Base-by-base conservation (phyloP, 2,888 invertebrate species). In the Torymus auratus region DNA sequence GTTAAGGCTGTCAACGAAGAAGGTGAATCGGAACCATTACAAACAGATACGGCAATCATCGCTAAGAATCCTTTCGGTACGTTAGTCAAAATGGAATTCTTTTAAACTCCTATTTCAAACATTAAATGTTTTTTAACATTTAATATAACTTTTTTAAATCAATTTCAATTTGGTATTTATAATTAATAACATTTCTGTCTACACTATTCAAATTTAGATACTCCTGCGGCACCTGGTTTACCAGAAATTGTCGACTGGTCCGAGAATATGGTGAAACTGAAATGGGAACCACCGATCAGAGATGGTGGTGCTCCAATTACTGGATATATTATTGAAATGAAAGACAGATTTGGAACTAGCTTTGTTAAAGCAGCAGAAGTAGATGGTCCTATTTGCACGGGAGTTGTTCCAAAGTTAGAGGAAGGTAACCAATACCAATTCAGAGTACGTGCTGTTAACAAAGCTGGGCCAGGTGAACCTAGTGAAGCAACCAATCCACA, bases 391-490 rank as follows among this genome's bases (percentile, higher is more conserved):
- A 92, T 94, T 77, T 96, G 96, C 89, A 95, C 95, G 86, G 98
- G 97, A 50, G 95, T 96, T 11, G 98, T 99, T 0, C 95, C 95
- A 0, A 96, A 96, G 91, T 92, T 99, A 86, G 97, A 97, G 88
- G 97, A 98, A 91, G 98, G 98, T 20, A 97, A 97, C 91, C 97
- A 98, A 88, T 99, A 99, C 90, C 98, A 98, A 91, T 99, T 98
- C 93, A 93, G 98, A 55, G 94, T 98, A 1, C 93, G 96, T n/a
- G 99, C 99, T 20, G 92, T 98, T 14, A 99, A 99, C 92, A 97
- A 98, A 92, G 98, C 98, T 65, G 99, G 99, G 1, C 95, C 94
- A 61, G 97, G 97, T 0, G 97, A 97, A 86, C 96, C 98, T 0
- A 96, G 96, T 28, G 97, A 98, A 91, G 96, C 96, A 88, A 97